Evolutionary conservation across 2,797 vertebrate genomes (phyloP).

Genomic region (Diplodus sargus): DNA sequence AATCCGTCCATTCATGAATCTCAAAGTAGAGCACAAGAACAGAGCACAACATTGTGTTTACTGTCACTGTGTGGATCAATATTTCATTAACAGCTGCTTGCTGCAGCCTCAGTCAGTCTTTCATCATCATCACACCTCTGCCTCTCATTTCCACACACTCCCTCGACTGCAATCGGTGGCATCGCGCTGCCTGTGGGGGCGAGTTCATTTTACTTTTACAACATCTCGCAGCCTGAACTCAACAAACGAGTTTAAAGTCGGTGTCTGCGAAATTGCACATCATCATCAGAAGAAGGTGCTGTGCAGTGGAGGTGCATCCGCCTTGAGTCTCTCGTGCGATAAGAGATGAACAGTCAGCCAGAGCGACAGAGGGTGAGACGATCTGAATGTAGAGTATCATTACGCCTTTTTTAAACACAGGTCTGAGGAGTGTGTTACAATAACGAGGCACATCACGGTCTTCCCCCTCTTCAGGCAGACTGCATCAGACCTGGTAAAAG

Average conservation of each 20-base stretch:
- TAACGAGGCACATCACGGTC: neutral
- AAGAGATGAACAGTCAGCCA: constrained; percentile 4
- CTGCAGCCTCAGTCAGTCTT: constrained; percentile 16
- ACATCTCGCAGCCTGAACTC: neutral
- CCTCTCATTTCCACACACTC: constrained; percentile 8
- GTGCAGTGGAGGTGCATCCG: neutral
- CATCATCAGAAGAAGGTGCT: neutral
- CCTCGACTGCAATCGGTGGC: constrained; percentile 16
- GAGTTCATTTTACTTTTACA: neutral
- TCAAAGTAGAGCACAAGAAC: constrained; percentile 11
- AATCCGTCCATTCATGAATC: neutral
- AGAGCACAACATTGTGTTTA: neutral
- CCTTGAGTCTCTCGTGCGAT: neutral
- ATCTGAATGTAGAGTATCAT: neutral
- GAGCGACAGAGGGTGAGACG: neutral
- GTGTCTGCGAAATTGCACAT: neutral
- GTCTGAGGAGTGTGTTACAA: neutral
- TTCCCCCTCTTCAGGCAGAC: neutral
- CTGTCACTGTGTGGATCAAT: constrained; percentile 65
- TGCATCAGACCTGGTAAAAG: neutral
- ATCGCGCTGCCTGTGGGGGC: neutral
- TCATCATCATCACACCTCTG: constrained; percentile 12
- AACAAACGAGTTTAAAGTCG: neutral
- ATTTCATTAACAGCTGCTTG: constrained; percentile 68
- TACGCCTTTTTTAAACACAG: neutral